A percentile compares a stretch with the other conserved stretches of the same genome.
phyloP scores from a whole-genome alignment of 2,888 invertebrate genomes.

The Leptura quadrifasciata region DNA sequence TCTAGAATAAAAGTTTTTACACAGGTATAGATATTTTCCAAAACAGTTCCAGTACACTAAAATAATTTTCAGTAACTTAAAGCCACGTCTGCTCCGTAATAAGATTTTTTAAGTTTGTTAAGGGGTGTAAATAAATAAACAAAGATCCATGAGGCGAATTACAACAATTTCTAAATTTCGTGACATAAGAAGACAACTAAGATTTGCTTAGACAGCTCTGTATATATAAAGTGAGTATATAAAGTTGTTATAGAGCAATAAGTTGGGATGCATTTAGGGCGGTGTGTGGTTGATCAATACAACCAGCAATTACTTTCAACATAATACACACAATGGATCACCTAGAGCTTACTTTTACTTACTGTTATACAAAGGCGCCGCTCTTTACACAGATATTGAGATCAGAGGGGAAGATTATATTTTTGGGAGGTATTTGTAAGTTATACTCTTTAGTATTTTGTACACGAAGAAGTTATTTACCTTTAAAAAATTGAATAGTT shows the following conservation, averaged over 20 bases:
- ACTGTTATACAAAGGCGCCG: slow-evolving; percentile 54
- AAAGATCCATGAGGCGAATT: too few relatives aligned
- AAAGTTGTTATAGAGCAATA: slow-evolving; percentile 19
- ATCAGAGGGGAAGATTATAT: slow-evolving; percentile 51
- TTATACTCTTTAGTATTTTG: slow-evolving; percentile 41
- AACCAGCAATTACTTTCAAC: slow-evolving; percentile 61
- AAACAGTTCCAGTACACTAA: too few relatives aligned
- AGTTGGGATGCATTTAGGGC: slow-evolving; percentile 44
- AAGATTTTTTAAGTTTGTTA: too few relatives aligned
- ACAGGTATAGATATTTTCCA: too few relatives aligned
- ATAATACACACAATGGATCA: slow-evolving; percentile 60
- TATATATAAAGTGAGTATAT: not conserved
- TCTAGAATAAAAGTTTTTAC: too few relatives aligned
- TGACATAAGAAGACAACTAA: too few relatives aligned
- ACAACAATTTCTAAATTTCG: too few relatives aligned
- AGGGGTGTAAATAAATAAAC: too few relatives aligned
- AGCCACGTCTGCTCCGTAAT: too few relatives aligned
- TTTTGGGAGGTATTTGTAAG: slow-evolving; percentile 50
- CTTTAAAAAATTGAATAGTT: not conserved
- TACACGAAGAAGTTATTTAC: not conserved
- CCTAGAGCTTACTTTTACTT: slow-evolving; percentile 57
- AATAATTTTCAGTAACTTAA: too few relatives aligned
- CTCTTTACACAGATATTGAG: slow-evolving; percentile 54
- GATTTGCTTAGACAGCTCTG: too few relatives aligned
- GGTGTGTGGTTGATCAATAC: slow-evolving; percentile 57